Evolutionary conservation across 2,797 vertebrate genomes (phyloP).

Genomic region (Micromesistius poutassou): DNA sequence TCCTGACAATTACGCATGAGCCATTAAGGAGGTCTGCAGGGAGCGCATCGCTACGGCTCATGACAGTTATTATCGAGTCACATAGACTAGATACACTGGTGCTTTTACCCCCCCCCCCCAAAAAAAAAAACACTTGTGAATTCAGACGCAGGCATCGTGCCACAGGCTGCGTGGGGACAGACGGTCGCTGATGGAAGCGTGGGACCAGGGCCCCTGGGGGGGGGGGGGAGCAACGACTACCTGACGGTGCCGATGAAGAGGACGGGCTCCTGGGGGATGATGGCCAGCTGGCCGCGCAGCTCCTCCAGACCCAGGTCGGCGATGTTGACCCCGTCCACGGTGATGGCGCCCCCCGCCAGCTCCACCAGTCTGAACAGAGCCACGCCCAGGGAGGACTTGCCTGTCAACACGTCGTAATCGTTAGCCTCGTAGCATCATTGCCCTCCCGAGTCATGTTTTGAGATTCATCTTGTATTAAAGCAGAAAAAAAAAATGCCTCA

Average conservation of each 20-base stretch:
- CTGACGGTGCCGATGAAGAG: constrained; percentile 84
- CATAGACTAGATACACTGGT: neutral
- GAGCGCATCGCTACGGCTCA: neutral
- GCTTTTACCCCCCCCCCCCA: neutral
- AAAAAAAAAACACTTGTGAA: neutral
- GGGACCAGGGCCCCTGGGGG: neutral
- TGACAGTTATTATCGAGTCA: neutral
- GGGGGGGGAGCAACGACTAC: constrained; percentile 40
- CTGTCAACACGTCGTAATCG: constrained; percentile 50
- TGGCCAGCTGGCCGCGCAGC: constrained; percentile 79
- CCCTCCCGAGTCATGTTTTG: too few relatives aligned
- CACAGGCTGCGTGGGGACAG: too few relatives aligned
- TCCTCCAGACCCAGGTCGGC: constrained; percentile 75
- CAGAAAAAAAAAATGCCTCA: too few relatives aligned
- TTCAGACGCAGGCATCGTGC: neutral
- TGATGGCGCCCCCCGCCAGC: constrained; percentile 74
- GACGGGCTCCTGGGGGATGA: constrained; percentile 86
- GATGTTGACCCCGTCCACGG: constrained; percentile 78
- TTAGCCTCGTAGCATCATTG: too few relatives aligned
- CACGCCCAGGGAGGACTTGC: constrained; percentile 81
- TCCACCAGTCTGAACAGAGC: constrained; percentile 82
- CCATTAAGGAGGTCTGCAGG: neutral
- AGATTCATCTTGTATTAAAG: too few relatives aligned
- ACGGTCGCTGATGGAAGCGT: too few relatives aligned
- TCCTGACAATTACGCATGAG: neutral